These are phyloP conservation scores for Nymphalis polychloros DNA, from an alignment of 2,888 invertebrate species.

Conservation along the genomic window DNA sequence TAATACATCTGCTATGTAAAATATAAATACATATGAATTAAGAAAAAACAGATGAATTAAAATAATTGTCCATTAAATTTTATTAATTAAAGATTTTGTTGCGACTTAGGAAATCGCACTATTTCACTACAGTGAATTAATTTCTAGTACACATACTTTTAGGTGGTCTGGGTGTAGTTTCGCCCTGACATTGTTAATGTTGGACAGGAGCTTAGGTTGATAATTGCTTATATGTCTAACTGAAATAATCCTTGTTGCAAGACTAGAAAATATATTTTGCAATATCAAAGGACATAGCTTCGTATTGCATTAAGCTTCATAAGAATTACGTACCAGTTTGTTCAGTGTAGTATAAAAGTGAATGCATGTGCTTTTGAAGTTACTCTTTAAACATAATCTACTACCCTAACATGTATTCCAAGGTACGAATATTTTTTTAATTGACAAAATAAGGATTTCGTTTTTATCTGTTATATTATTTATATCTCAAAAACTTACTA, in stretches of 20 bases:
- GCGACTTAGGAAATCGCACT: constrained; percentile 22
- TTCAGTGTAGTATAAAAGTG: constrained; percentile 66
- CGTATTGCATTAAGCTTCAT: constrained; percentile 52
- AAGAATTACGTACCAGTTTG: constrained; percentile 66
- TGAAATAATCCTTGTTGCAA: constrained; percentile 38
- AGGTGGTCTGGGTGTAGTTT: constrained; percentile 42
- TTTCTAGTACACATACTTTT: constrained; percentile 41
- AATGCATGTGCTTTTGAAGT: constrained; percentile 57
- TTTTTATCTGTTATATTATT: not conserved
- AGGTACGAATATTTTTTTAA: constrained; percentile 51
- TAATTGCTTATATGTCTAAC: constrained; percentile 23
- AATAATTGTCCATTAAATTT: not conserved
- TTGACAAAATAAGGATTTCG: not conserved
- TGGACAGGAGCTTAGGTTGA: constrained; percentile 37
- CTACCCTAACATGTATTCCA: constrained; percentile 63
- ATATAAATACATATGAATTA: no score
- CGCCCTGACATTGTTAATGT: constrained; percentile 55
- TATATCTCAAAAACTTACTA: not conserved
- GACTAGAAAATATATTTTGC: constrained; percentile 42
- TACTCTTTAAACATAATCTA: constrained; percentile 60
- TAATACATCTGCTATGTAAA: no score
- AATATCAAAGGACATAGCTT: constrained; percentile 32
- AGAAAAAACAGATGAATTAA: not conserved
- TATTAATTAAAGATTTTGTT: constrained; percentile 7
- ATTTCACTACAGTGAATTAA: constrained; percentile 16